These are phyloP conservation scores for Aphelenchoides fujianensis DNA, from an alignment of 1,140 invertebrate species.

Conservation along the genomic window DNA sequence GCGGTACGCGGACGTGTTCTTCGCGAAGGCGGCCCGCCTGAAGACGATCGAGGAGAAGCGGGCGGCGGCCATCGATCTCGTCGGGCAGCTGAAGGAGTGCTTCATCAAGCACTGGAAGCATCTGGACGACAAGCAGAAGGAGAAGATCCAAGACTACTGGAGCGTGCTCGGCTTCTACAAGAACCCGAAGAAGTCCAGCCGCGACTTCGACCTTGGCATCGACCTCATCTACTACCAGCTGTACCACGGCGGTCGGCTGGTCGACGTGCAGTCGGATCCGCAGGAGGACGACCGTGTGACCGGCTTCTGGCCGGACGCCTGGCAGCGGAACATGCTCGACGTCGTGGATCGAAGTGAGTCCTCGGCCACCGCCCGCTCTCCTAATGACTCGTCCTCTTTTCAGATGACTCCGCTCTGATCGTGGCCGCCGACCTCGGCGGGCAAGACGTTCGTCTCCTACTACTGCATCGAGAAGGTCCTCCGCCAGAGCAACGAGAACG, in stretches of 20 bases:
- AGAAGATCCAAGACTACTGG: slow-evolving; percentile 57
- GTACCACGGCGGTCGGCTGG: slow-evolving; percentile 55
- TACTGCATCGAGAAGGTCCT: slow-evolving; percentile 62
- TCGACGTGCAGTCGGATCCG: slow-evolving; percentile 58
- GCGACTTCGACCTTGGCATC: slow-evolving; percentile 52
- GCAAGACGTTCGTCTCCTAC: slow-evolving; percentile 62
- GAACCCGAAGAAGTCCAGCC: slow-evolving; percentile 24
- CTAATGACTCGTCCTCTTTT: slow-evolving; percentile 27
- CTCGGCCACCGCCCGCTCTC: neutral
- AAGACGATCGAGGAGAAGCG: slow-evolving; percentile 38
- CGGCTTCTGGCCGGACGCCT: slow-evolving; percentile 58
- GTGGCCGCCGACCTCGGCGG: slow-evolving; percentile 61
- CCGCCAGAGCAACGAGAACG: slow-evolving; percentile 55
- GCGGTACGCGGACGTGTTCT: slow-evolving; percentile 49
- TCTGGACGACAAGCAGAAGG: slow-evolving; percentile 55
- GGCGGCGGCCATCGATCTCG: slow-evolving; percentile 44
- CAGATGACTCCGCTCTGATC: slow-evolving; percentile 61
- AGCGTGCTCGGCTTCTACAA: slow-evolving; percentile 49
- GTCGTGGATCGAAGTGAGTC: slow-evolving; percentile 55
- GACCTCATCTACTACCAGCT: slow-evolving; percentile 59
- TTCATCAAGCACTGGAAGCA: slow-evolving; percentile 52
- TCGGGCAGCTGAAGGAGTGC: slow-evolving; percentile 53
- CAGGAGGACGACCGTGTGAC: slow-evolving; percentile 60
- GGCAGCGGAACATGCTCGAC: slow-evolving; percentile 60
- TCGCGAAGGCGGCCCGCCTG: slow-evolving; percentile 15